Evolutionary conservation across 2,113 vertebrate species (phyloP).

Genomic region (Tragelaphus buxtoni): DNA sequence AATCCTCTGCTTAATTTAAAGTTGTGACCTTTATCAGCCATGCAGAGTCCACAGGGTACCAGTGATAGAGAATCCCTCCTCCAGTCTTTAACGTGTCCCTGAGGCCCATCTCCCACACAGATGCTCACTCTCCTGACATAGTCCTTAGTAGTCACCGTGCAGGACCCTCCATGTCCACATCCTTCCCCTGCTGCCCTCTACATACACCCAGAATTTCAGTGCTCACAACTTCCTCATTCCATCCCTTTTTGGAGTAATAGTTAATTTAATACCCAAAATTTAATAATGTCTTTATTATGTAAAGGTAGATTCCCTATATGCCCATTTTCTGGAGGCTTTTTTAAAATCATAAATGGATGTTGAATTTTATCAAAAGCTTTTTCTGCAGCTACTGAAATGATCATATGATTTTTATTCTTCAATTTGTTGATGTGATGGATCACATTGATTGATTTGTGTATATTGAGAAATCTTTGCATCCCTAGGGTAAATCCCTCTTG

Average conservation of each 20-base stretch:
- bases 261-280: neutral
- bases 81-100: accelerated
- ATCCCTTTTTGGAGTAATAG: too few species aligned
- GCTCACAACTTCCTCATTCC: too few species aligned
- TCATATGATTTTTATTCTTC: neutral
- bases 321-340: neutral
- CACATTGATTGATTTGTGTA: neutral
- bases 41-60: neutral
- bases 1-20: neutral
- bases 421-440: neutral
- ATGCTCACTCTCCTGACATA: neutral
- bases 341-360: neutral
- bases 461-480: neutral
- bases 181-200: neutral
- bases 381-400: neutral
- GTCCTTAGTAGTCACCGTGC: neutral
- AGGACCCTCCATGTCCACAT: neutral
- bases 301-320: neutral
- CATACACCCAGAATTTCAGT: too few species aligned
- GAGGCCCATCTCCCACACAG: neutral
- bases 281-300: neutral
- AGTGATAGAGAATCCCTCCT: neutral
- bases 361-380: neutral
- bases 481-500: neutral
- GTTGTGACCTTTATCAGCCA: neutral